phyloP scores from a whole-genome alignment of 2,113 vertebrate species.

The Nycticryphes semicollaris region DNA sequence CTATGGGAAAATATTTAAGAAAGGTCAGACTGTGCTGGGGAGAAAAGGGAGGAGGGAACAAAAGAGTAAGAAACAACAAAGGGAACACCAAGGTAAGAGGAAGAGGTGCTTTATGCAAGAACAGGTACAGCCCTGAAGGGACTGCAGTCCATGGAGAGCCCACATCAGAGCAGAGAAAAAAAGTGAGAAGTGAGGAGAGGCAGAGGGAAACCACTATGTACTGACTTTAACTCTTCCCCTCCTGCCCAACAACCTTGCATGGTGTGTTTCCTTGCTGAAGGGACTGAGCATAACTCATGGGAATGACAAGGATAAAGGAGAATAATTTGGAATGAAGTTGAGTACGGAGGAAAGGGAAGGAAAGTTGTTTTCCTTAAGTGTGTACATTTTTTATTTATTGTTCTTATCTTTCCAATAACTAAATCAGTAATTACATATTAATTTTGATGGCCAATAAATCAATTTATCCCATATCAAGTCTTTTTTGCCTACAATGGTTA shows the following conservation, averaged over 20 bases:
- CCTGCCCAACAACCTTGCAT: background rate
- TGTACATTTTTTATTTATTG: background rate
- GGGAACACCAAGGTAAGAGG: background rate
- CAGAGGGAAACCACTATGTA: background rate
- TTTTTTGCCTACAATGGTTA: background rate
- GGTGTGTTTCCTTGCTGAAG: fast-evolving
- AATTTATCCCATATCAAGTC: background rate
- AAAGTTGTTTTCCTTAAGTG: background rate
- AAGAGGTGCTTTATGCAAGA: background rate
- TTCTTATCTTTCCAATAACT: background rate
- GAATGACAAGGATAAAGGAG: background rate
- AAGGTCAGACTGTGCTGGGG: background rate
- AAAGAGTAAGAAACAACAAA: background rate
- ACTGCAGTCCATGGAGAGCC: fast-evolving
- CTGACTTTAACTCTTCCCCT: fast-evolving
- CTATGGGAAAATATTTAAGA: background rate
- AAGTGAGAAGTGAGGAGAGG: background rate
- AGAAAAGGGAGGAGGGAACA: background rate
- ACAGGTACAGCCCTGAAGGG: background rate
- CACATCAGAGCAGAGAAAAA: background rate
- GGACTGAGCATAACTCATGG: background rate
- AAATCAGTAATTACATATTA: background rate
- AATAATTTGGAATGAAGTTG: background rate
- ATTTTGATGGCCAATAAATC: background rate
- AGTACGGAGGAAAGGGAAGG: background rate